Percentiles rank a stretch among this genome's conserved stretches.
Evolutionary conservation across 92 coral and sea anemone species (phyloP).

Genomic region (Actinernus sp.): DNA sequence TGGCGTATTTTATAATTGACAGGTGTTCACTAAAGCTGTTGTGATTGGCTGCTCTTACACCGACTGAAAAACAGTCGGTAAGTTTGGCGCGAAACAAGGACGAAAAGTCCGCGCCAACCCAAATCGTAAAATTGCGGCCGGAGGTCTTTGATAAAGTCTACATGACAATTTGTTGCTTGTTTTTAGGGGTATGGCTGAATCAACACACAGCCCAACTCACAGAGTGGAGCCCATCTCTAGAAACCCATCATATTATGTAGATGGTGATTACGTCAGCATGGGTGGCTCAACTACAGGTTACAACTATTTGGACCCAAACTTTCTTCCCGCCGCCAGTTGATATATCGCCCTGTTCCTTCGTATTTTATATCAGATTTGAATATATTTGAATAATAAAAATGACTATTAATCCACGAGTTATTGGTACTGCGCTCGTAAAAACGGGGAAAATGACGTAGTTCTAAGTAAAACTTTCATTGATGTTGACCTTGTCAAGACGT

Average conservation of each 20-base stretch:
- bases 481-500: too few species aligned
- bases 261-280: slow-evolving; percentile 91
- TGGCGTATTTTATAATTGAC: too few species aligned
- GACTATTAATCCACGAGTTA: too few species aligned
- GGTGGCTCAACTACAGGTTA: slow-evolving; percentile 78
- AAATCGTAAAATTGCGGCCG: too few species aligned
- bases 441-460: too few species aligned
- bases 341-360: slow-evolving; percentile 9
- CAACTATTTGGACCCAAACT: slow-evolving; percentile 94
- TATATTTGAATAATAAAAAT: too few species aligned
- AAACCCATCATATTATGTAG: slow-evolving; percentile 70
- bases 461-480: too few species aligned
- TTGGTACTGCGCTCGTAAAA: neutral
- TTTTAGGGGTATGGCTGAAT: slow-evolving; percentile 62
- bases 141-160: neutral
- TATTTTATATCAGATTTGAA: neutral
- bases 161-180: neutral
- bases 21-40: too few species aligned
- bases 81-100: too few species aligned
- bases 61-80: too few species aligned
- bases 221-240: slow-evolving; percentile 67
- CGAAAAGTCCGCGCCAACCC: too few species aligned
- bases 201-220: slow-evolving; percentile 76
- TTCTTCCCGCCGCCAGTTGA: slow-evolving; percentile 95
- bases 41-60: too few species aligned